phyloP scores from a whole-genome alignment of 2,888 invertebrate genomes.

The Lasioglossum lativentre region DNA sequence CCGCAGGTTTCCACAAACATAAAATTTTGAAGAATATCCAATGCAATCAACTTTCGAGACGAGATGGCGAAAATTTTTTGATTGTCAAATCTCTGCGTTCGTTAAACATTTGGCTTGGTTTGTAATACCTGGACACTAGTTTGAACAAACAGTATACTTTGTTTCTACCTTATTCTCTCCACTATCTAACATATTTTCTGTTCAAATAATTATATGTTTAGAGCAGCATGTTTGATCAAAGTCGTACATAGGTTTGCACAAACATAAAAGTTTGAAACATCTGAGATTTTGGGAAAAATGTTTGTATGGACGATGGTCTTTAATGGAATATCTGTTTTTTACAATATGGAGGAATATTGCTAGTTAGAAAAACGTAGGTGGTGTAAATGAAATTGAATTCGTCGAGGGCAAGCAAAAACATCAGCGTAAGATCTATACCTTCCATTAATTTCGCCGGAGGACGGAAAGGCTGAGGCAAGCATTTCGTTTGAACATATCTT shows the following conservation, averaged over 20 bases:
- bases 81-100: background rate
- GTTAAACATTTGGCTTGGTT: background rate
- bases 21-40: too few relatives aligned
- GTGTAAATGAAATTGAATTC: background rate
- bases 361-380: background rate
- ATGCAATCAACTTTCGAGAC: background rate
- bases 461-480: constrained; percentile 14
- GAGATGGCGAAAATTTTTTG: too few relatives aligned
- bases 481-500: background rate
- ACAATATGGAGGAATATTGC: background rate
- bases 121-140: background rate
- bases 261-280: background rate
- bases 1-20: too few relatives aligned
- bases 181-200: too few relatives aligned
- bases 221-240: too few relatives aligned
- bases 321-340: background rate
- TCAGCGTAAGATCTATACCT: too few relatives aligned
- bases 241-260: too few relatives aligned
- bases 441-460: background rate
- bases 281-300: background rate
- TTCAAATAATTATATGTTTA: too few relatives aligned
- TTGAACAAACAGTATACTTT: background rate
- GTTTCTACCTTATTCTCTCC: too few relatives aligned
- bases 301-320: background rate
- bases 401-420: background rate